A percentile compares a stretch with the other conserved stretches of the same genome.
Evolutionary conservation across 2,888 invertebrate genomes (phyloP).

Genomic region (Pimpla rufipes): DNA sequence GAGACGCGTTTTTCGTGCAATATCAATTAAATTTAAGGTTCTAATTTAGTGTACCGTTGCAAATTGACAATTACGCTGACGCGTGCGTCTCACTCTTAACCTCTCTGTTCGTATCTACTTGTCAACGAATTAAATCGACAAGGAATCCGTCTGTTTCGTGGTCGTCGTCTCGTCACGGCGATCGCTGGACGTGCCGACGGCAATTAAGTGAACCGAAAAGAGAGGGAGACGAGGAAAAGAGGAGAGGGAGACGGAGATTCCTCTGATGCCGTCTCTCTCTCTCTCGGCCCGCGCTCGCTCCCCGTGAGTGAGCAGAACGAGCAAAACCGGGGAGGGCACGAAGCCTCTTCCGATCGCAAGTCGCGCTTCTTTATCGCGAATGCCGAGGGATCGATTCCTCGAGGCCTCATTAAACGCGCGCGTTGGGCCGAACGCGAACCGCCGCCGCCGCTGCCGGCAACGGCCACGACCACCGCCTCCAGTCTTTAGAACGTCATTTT

Average conservation of each 20-base stretch:
- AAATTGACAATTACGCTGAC: conserved; percentile 30
- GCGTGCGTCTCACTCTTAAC: conserved; percentile 16
- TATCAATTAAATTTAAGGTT: conserved; percentile 6
- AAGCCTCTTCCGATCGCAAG: conserved; percentile 59
- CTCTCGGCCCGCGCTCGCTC: neutral
- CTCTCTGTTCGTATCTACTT: conserved; percentile 10
- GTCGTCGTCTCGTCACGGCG: conserved; percentile 30
- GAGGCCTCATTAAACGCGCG: conserved; percentile 75
- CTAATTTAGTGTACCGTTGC: conserved; percentile 22
- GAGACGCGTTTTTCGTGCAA: neutral
- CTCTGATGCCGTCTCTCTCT: conserved; percentile 13
- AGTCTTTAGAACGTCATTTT: conserved; percentile 80
- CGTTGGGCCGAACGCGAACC: conserved; percentile 27
- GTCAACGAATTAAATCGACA: conserved; percentile 41
- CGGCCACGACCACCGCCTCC: conserved; percentile 73
- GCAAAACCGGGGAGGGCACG: conserved; percentile 7
- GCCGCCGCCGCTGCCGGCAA: neutral
- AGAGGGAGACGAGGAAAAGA: neutral
- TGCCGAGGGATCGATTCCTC: conserved; percentile 74
- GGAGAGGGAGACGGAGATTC: conserved; percentile 31
- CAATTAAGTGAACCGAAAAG: conserved; percentile 31
- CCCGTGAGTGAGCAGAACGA: neutral
- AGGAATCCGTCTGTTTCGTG: conserved; percentile 32
- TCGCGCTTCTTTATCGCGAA: conserved; percentile 68
- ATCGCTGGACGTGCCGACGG: conserved; percentile 24